Evolutionary conservation across 2,888 invertebrate genomes (phyloP).

Genomic region (Cinara cedri): DNA sequence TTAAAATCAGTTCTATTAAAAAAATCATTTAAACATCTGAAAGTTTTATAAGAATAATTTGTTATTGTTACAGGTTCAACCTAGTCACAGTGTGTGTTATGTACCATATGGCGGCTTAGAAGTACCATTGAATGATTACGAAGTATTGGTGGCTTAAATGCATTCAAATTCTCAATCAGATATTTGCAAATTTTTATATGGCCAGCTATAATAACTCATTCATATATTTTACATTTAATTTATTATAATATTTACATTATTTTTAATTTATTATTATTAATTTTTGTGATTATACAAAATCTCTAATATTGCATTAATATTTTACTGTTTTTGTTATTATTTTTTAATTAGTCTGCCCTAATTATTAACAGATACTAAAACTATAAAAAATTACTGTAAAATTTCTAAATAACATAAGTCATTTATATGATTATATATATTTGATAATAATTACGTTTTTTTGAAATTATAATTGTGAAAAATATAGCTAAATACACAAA

Average conservation of each 20-base stretch:
- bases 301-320: background rate
- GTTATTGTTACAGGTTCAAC: conserved; percentile 71
- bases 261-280: background rate
- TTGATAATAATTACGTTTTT: too few species aligned
- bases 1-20: too few species aligned
- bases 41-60: background rate
- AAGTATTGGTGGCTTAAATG: conserved; percentile 67
- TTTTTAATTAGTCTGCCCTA: too few species aligned
- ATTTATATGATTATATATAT: too few species aligned
- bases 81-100: conserved; percentile 81
- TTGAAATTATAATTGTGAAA: too few species aligned
- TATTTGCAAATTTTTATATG: background rate
- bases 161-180: background rate
- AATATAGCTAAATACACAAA: too few species aligned
- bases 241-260: conserved; percentile 3
- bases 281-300: background rate
- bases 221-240: background rate
- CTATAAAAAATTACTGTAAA: too few species aligned
- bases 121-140: conserved; percentile 79
- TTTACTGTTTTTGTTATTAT: background rate
- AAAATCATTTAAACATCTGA: too few species aligned
- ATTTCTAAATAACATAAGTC: too few species aligned
- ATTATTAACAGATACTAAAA: too few species aligned
- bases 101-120: conserved; percentile 83
- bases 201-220: background rate